Base-by-base conservation (phyloP, 2,797 vertebrate species). In the Glossophaga mutica region DNA sequence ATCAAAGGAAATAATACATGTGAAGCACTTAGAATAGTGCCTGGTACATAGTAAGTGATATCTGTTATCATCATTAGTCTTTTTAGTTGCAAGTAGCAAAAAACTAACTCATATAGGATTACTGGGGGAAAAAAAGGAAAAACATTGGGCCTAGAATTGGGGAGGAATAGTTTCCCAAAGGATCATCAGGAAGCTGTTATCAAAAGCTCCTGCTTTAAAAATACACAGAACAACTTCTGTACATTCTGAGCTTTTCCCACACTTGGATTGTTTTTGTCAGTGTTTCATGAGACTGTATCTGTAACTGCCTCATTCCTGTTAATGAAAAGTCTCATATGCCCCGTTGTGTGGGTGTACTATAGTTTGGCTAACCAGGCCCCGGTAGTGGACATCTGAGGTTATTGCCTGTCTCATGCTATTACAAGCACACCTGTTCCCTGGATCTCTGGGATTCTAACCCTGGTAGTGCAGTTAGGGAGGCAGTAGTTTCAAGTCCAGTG, bases 141-240 rank as follows among this genome's bases (percentile, higher is more conserved):
- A 42, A 26, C 39, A 29, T 18, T 9, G 4, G 39, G 12, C 39
- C 26, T 86, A 18, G 37, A 50, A 59, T 78, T 52, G 55, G 48
- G 78, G 42, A 67, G 59, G 15, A n/a, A 6, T 26, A 14, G 46
- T 88, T 78, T 29, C 26, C 46, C 48, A 83, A 15, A 87, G 78
- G 24, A 82, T 37, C 9, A 22, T 18, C 42, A 46, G 67, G 92
- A 71, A 88, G 34, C 48, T 73, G 82, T 92, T 71, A n/a, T 10
- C 37, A 67, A 84, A 91, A 74, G 76, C 86, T 44, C 46, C 37
- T 22, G 68, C 46, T 91, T 84, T 74, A 55, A 86, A 76, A 85
- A 70, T 68, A 52, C n/a, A 70, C 48, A 78, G 2, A 29, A n/a
- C 84, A 19, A 71, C 42, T 22, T 67, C 50, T 67, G 18, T 57